Evolutionary conservation across 2,113 vertebrate genomes (phyloP).

Genomic region (Acanthisitta chloris): DNA sequence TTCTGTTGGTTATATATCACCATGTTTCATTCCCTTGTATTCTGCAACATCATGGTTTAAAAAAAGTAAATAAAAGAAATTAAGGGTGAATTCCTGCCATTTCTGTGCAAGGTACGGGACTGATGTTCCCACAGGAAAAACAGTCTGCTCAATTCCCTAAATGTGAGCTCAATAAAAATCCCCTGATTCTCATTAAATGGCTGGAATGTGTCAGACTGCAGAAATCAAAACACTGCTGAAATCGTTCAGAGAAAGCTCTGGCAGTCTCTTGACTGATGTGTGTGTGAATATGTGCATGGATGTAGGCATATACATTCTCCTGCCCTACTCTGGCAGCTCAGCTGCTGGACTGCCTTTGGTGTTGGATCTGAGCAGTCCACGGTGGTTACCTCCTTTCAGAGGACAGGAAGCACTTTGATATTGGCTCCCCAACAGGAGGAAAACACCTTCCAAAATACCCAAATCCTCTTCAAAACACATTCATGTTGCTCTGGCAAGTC

Average conservation of each 20-base stretch:
- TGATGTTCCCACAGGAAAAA: slow-evolving; percentile 26
- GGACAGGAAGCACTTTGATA: not conserved
- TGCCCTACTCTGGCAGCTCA: not conserved
- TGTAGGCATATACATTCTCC: not conserved
- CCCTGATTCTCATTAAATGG: slow-evolving; percentile 41
- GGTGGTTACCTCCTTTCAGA: not conserved
- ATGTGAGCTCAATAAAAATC: not conserved
- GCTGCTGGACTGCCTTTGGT: not conserved
- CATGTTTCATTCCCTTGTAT: not conserved
- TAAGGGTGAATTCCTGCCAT: not conserved
- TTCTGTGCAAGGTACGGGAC: not conserved
- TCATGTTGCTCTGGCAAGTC: not conserved
- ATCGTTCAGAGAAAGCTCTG: not conserved
- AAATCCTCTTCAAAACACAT: not conserved
- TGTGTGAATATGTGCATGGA: not conserved
- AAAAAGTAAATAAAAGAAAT: slow-evolving; percentile 17
- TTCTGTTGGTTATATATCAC: not conserved
- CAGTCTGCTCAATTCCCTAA: not conserved
- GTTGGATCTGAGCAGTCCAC: not conserved
- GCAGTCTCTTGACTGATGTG: not conserved
- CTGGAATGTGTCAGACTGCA: slow-evolving; percentile 44
- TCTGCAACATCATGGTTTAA: not conserved
- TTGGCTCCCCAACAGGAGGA: not conserved
- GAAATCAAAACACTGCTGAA: slow-evolving; percentile 41
- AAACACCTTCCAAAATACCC: not conserved